Percentiles rank a stretch among this genome's conserved stretches.
phyloP scores from a whole-genome alignment of 2,888 invertebrate species.

The Pyrgus malvae region DNA sequence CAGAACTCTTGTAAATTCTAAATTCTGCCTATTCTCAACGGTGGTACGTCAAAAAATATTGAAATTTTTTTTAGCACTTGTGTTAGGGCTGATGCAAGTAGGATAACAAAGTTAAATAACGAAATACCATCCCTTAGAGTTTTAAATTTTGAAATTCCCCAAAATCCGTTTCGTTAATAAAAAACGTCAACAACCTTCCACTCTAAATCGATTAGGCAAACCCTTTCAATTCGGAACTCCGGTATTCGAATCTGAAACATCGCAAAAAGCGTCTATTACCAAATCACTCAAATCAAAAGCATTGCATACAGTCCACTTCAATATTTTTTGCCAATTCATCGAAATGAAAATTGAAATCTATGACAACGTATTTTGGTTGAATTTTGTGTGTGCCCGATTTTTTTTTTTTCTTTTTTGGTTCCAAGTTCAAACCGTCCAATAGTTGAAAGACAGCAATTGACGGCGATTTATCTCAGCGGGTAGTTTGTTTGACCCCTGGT shows the following conservation, averaged over 20 bases:
- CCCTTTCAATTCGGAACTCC: conserved; percentile 12
- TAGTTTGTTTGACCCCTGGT: conserved; percentile 43
- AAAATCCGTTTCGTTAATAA: background rate
- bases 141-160: background rate
- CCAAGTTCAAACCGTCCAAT: conserved; percentile 26
- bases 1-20: no score
- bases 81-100: no score
- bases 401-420: conserved; percentile 1
- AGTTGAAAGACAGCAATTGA: conserved; percentile 45
- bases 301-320: conserved; percentile 14
- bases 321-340: conserved; percentile 4
- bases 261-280: conserved; percentile 22
- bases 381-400: background rate
- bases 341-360: background rate
- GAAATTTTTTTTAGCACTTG: no score
- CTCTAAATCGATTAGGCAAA: conserved; percentile 14
- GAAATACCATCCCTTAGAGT: no score
- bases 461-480: conserved; percentile 49
- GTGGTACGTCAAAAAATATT: no score
- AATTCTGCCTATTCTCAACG: no score
- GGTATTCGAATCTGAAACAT: conserved; percentile 9
- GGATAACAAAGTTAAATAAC: no score
- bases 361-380: background rate
- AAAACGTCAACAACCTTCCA: background rate
- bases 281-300: conserved; percentile 23